phyloP scores from a whole-genome alignment of 2,113 vertebrate genomes.

The Oryzias javanicus region DNA sequence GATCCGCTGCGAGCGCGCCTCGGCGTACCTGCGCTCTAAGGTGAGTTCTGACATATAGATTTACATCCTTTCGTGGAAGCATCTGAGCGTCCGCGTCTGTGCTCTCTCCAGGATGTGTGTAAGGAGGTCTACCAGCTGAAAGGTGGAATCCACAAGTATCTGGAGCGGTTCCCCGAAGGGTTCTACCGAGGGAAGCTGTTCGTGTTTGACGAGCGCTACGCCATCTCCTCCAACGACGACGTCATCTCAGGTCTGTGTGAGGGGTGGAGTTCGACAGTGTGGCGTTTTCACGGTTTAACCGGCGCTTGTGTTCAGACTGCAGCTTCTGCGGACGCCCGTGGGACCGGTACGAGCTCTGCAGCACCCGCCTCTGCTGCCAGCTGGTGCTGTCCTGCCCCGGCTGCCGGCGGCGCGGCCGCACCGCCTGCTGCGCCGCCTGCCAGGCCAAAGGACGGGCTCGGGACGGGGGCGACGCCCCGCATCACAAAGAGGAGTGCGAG shows the following conservation, averaged over 20 bases:
- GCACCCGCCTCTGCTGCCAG: constrained; percentile 87
- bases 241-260: constrained; percentile 85
- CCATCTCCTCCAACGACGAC: constrained; percentile 86
- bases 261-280: not conserved
- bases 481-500: constrained; percentile 88
- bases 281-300: not conserved
- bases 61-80: not conserved
- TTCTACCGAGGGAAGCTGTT: constrained; percentile 97
- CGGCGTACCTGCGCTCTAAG: constrained; percentile 93
- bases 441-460: constrained; percentile 78
- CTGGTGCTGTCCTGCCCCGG: constrained; percentile 85
- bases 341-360: constrained; percentile 92
- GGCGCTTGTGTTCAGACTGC: constrained; percentile 78
- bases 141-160: constrained; percentile 96
- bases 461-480: not conserved
- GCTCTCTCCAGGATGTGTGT: constrained; percentile 82
- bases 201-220: constrained; percentile 94
- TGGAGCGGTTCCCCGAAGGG: constrained; percentile 91
- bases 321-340: constrained; percentile 86
- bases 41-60: constrained; percentile 58
- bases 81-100: not conserved
- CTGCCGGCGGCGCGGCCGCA: constrained; percentile 81
- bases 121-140: constrained; percentile 94
- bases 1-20: constrained; percentile 93
- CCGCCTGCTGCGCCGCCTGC: constrained; percentile 88